A percentile compares a stretch with the other conserved stretches of the same genome.
phyloP scores from a whole-genome alignment of 2,113 vertebrate genomes.

The Zapus hudsonius region DNA sequence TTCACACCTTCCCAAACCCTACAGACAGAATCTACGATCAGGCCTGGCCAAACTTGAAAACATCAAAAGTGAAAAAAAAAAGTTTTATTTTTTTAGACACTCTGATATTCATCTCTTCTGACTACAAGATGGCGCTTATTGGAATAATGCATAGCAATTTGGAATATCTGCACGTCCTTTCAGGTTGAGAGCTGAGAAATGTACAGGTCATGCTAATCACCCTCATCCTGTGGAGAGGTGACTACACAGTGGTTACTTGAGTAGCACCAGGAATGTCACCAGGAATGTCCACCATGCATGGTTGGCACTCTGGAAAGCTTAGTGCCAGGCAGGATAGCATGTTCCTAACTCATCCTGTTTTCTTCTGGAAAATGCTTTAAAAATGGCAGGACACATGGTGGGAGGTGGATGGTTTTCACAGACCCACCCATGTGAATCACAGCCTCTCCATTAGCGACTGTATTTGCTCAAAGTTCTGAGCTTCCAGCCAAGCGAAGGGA shows the following conservation, averaged over 20 bases:
- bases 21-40: conserved; percentile 1
- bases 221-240: neutral
- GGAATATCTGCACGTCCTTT: neutral
- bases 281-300: no score
- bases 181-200: neutral
- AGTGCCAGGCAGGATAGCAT: neutral
- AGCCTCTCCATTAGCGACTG: neutral
- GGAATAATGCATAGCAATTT: neutral
- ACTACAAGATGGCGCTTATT: neutral
- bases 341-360: conserved; percentile 21
- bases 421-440: neutral
- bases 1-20: conserved; percentile 30
- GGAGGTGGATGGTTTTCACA: neutral
- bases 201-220: neutral
- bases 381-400: neutral
- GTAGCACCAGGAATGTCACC: no score
- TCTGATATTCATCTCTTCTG: neutral
- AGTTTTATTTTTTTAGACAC: conserved; percentile 44
- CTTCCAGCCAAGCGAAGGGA: neutral
- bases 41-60: conserved; percentile 29
- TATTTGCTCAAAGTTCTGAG: neutral
- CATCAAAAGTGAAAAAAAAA: neutral
- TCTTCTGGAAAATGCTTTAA: conserved; percentile 36
- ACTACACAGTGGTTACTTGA: neutral
- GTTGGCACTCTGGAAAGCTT: neutral